Evolutionary conservation across 2,797 vertebrate genomes (phyloP), one percentile per base, ranked within the genome.

Genomic region (Chelmon rostratus): DNA sequence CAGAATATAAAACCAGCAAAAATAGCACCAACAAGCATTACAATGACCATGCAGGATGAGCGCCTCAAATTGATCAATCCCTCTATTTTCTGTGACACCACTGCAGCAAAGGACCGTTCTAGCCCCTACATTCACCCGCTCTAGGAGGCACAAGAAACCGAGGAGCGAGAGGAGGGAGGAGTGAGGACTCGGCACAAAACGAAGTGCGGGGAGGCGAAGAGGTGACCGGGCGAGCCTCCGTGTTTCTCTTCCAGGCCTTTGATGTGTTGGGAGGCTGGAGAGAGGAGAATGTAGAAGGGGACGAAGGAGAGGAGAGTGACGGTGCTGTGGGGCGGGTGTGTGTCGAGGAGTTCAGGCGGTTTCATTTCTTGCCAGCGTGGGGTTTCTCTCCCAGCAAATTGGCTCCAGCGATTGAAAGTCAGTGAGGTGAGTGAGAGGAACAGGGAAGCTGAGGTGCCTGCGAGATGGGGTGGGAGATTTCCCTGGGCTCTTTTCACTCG

Each of bases 351-450:
- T 53, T 42, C 57, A 82, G 88, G 82, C 31, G 79, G 90, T 92
- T 93, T 91, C 83, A 93, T 93, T 93, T 92, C 79, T 87, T 84
- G 89, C 84, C 82, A 82, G 86, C 21, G 53, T 79, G 87, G 76
- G 70, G 58, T 77, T 88, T 84, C 85, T 90, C 81, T 91, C 83
- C 77, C 74, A 84, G 90, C 77, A 94, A 93, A 94, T 92, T 93
- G 91, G 90, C 87, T 90, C 40, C 12, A n/a, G 87, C 86, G 76
- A 93, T 90, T 90, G 89, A 89, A 91, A 94, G 88, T 88, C 88
- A 89, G 89, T 76, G 88, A 90, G 88, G 90, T 91, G 88, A 91
- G 87, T 37, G 82, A 89, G 78, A 87, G 84, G 68, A 90, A 84
- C 64, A 78, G 66, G 69, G 79, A 86, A 68, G 71, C 72, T 58